Percentiles rank a stretch among this genome's conserved stretches.
Conservation (phyloP, 2,113 vertebrate genomes). For the Dinomys branickii region DNA sequence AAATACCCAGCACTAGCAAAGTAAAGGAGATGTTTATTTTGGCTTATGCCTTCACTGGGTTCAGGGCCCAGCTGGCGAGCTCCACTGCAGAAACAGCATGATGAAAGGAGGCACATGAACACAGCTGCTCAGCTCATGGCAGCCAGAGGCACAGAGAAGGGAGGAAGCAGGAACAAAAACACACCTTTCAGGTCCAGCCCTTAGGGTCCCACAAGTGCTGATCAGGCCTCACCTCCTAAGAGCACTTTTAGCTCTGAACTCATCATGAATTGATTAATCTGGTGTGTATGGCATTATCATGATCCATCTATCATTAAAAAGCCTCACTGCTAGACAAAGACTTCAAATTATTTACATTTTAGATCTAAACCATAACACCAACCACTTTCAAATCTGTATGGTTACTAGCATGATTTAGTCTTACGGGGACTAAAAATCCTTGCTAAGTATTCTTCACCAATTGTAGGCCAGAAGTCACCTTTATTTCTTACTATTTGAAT, state of each 20-base stretch:
- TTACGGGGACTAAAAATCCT: background rate
- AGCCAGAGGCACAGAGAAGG: background rate
- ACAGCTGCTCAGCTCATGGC: background rate
- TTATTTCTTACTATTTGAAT: background rate
- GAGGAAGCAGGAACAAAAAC: background rate
- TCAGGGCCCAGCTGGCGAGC: background rate
- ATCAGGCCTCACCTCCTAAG: background rate
- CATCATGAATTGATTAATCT: background rate
- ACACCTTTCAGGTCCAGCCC: background rate
- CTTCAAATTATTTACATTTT: background rate
- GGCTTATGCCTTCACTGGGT: background rate
- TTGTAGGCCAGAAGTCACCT: background rate
- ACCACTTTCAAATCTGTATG: background rate
- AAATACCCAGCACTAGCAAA: background rate
- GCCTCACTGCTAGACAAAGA: background rate
- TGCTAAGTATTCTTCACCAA: background rate
- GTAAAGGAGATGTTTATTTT: background rate
- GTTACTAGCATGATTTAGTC: too few species aligned
- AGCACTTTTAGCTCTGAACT: background rate
- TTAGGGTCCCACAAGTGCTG: background rate
- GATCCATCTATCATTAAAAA: background rate
- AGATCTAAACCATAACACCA: background rate
- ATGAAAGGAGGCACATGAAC: background rate
- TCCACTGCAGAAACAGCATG: background rate
- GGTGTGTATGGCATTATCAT: background rate